Evolutionary conservation across 2,113 vertebrate genomes (phyloP), one percentile per base, ranked within the genome.

Genomic region (Pteronura brasiliensis): DNA sequence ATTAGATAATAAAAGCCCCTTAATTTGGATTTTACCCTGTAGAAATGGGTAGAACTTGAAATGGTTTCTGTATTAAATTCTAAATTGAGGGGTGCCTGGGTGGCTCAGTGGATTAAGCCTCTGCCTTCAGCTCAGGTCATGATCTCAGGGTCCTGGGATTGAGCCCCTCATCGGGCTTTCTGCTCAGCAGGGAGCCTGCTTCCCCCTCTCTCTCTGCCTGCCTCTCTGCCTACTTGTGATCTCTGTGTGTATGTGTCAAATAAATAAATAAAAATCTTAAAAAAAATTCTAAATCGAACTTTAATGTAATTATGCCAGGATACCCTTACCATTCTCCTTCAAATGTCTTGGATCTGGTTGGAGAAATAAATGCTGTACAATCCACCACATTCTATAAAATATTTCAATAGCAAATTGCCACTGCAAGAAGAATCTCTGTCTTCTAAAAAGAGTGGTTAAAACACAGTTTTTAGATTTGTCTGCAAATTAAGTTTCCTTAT

Each of bases 1-100:
- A 31, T 29, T 93, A 74, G 44, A 36, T 67, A 83, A 97, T 82
- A 89, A 85, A 92, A 79, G 17, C 17, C 10, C 49, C 59, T 52
- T 86, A 81, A 79, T 74, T 92, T 97, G 96, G 36, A 94, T 93
- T 88, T 94, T 59, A 72, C n/a, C 47, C 20, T 71, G 34, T 31
- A 61, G 65, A 95, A 74, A 81, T 91, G 3, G 44, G 59, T 49
- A 76, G 47, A 17, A 63, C 17, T 88, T 94, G 31, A 92, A 95
- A 92, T 59, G 49, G 61, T 95, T 85, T 90, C 65, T 77, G 39
- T 76, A 77, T 74, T 93, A 95, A 90, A 88, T 84, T 88, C 49
- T 8, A 86, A 85, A 61, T 88, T 44, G 83, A 67, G 49, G 49
- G 49, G 14, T 4, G 15, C 49, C 49, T 52, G 49, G 49, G 49